These are phyloP conservation scores for Chydorus sphaericus DNA, from an alignment of 2,888 invertebrate species.

Conservation along the genomic window DNA sequence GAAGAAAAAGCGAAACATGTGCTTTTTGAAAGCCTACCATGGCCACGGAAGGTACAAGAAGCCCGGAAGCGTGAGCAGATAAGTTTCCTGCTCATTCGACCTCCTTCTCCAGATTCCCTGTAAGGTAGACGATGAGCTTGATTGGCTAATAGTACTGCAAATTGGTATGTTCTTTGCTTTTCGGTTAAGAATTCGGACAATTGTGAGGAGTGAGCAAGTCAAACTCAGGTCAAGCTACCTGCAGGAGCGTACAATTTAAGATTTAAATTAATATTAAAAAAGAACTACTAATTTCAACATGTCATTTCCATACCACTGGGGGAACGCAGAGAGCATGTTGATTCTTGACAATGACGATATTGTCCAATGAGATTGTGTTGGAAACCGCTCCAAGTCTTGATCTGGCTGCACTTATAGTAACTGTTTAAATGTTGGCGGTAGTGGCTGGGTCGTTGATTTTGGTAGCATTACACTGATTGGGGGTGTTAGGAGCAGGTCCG, in stretches of 20 bases:
- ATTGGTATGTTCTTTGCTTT: constrained; percentile 50
- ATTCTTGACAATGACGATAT: constrained; percentile 89
- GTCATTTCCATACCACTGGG: no score
- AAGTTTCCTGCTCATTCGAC: constrained; percentile 58
- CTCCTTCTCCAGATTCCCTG: constrained; percentile 38
- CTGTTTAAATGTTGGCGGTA: constrained; percentile 11
- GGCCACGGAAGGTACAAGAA: constrained; percentile 49
- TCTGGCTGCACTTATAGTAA: no score
- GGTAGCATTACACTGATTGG: no score
- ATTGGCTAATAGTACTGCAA: constrained; percentile 45
- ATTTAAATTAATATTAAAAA: no score
- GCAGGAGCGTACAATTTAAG: no score
- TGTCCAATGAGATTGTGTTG: constrained; percentile 54
- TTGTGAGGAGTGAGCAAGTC: constrained; percentile 86
- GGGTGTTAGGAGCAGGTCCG: background rate
- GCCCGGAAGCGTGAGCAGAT: constrained; percentile 71
- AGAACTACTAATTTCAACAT: no score
- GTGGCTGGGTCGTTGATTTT: constrained; percentile 1
- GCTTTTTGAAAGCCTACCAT: constrained; percentile 51
- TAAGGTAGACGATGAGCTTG: constrained; percentile 33
- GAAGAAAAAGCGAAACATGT: constrained; percentile 53
- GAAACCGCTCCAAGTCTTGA: background rate
- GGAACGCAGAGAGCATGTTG: constrained; percentile 97
- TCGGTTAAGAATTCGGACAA: constrained; percentile 75
- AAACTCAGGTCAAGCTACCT: constrained; percentile 93